phyloP scores from a whole-genome alignment of 2,888 invertebrate genomes.

The Idaea straminata region DNA sequence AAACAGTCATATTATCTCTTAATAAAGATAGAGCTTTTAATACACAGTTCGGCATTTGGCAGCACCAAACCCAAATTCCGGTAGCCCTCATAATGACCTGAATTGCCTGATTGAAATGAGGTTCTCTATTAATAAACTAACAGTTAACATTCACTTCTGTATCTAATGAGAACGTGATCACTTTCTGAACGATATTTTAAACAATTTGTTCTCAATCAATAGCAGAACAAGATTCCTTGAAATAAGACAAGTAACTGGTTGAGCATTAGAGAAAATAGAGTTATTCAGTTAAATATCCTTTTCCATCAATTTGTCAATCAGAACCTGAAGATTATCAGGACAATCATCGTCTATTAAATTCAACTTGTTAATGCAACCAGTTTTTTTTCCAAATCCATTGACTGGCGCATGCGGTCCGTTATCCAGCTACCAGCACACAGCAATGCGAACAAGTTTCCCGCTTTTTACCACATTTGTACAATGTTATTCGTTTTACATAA shows the following conservation, averaged over 20 bases:
- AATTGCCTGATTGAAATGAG: background rate
- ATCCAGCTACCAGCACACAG: slow-evolving; percentile 30
- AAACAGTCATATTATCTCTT: background rate
- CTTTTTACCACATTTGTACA: slow-evolving; percentile 56
- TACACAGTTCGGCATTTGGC: background rate
- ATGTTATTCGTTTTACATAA: slow-evolving; percentile 71
- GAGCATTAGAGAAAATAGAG: background rate
- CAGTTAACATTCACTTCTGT: background rate
- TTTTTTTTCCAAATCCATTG: slow-evolving; percentile 63
- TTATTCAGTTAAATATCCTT: background rate
- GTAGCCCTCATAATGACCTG: background rate
- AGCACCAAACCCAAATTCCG: background rate
- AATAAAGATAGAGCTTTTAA: background rate
- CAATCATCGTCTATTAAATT: slow-evolving; percentile 36
- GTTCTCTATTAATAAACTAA: background rate
- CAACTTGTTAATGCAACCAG: slow-evolving; percentile 36
- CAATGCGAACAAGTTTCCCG: slow-evolving; percentile 43
- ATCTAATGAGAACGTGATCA: background rate
- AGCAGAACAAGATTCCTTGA: background rate
- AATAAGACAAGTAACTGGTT: background rate
- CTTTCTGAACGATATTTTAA: background rate
- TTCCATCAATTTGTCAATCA: slow-evolving; percentile 2
- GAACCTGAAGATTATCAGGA: slow-evolving; percentile 7
- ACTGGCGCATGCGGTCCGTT: slow-evolving; percentile 47
- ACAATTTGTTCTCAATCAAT: background rate